A percentile compares a stretch with the other conserved stretches of the same genome.
Evolutionary conservation across 2,888 invertebrate species (phyloP).

Genomic region (Apocheima hispidaria): DNA sequence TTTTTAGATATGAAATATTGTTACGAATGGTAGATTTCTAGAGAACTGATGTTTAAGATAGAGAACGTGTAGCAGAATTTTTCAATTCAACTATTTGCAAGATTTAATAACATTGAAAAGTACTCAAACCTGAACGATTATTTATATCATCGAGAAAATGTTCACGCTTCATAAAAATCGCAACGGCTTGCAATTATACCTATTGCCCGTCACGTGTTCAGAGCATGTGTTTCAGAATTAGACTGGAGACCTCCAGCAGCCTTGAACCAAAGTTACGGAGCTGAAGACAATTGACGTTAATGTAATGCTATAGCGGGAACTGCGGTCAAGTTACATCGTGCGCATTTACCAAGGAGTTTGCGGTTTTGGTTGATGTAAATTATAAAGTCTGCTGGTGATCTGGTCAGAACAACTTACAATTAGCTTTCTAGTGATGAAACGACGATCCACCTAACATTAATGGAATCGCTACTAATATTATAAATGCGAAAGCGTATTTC

Average conservation of each 20-base stretch:
- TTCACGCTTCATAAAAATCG: conserved; percentile 15
- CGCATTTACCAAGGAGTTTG: conserved; percentile 9
- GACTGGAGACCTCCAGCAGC: conserved; percentile 10
- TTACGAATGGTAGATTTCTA: background rate
- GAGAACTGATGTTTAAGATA: background rate
- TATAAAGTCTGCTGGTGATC: background rate
- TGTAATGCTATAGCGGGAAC: conserved; percentile 18
- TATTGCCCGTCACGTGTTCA: conserved; percentile 18
- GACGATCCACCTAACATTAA: too few species aligned
- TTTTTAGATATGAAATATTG: conserved; percentile 5
- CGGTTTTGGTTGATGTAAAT: background rate
- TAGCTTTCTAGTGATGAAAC: background rate
- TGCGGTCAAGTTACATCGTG: conserved; percentile 22
- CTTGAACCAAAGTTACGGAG: conserved; percentile 18
- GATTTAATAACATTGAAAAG: conserved; percentile 1
- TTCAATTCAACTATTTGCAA: background rate
- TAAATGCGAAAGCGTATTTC: too few species aligned
- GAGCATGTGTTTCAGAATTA: conserved; percentile 28
- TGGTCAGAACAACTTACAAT: background rate
- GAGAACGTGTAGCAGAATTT: background rate
- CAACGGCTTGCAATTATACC: background rate
- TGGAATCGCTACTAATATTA: too few species aligned
- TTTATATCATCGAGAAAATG: conserved; percentile 13
- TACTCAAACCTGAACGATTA: background rate
- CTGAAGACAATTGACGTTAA: conserved; percentile 21